Base-by-base conservation (phyloP, 2,888 invertebrate species). In the Blastobasis adustella region DNA sequence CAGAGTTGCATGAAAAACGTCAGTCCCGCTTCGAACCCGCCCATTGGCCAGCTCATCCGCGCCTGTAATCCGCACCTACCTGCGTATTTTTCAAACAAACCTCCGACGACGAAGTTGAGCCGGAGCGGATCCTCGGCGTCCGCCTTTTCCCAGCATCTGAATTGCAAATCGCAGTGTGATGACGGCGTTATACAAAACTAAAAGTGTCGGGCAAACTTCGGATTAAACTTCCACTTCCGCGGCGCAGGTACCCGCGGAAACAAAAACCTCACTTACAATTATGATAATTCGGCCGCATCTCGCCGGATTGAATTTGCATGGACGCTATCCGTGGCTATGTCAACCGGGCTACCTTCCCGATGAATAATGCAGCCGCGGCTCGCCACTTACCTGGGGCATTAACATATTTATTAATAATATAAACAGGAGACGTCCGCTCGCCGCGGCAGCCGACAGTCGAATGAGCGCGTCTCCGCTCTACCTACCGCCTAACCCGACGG, bases 381-480 rank as follows among this genome's bases (percentile, higher is more conserved):
- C 71, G 82, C 82, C 77, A 84, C 87, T 87, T 86, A 87, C 85
- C 86, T 84, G 69, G 59, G 62, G 63, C 67, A 88, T 88, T 88
- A 86, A 85, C 88, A 88, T 88, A 87, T 88, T 88, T 88, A 88
- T 88, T 88, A 87, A 87, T 87, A 87, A 86, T 82, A 87, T 87
- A 87, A 85, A 86, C 86, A 83, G 71, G 71, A 76, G 79, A 76
- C 82, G 84, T 82, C 83, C 81, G 74, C 73, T 49, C 62, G 52
- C 56, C 59, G 58, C 73, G 66, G 61, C 63, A 66, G 62, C 66
- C 59, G 60, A 55, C 56, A 68, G 61, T 52, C 63, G 73, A 80
- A 69, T 79, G 78, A 65, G 60, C 60, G 54, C 54, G 55, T 48
- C 53, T 48, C 49, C 39, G 55, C 56, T 54, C 53, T 52, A 54